Evolutionary conservation across 1,140 invertebrate species (phyloP).

Genomic region (Neodiprion pinetum): DNA sequence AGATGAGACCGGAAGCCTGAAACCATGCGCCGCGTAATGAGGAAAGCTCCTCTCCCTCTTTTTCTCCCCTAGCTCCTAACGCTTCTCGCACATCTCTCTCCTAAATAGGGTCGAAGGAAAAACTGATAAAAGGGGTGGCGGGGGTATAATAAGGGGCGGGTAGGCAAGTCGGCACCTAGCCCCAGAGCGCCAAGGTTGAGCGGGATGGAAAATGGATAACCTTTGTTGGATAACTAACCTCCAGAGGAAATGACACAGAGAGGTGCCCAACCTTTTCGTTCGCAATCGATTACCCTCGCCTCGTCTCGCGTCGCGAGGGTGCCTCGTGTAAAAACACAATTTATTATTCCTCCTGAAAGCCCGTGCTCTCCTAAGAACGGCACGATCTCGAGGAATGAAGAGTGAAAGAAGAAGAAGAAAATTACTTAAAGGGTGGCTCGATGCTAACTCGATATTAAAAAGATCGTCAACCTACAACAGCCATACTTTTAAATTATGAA

Average conservation of each 20-base stretch:
- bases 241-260: constrained; percentile 1
- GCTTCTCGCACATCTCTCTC: neutral
- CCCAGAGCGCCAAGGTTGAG: neutral
- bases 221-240: constrained; percentile 18
- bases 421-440: neutral
- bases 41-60: constrained; percentile 32
- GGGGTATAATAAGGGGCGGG: neutral
- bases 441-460: no score
- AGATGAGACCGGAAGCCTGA: constrained; percentile 42
- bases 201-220: constrained; percentile 23
- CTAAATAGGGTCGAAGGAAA: neutral
- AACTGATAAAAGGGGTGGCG: constrained; percentile 29
- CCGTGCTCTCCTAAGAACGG: neutral
- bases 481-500: no score
- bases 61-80: neutral
- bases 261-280: neutral
- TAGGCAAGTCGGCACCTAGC: neutral
- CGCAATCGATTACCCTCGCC: neutral
- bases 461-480: no score
- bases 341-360: neutral
- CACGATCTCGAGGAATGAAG: neutral
- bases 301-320: neutral
- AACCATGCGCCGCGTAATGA: constrained; percentile 51
- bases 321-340: neutral
- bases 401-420: neutral